phyloP scores from a whole-genome alignment of 2,888 invertebrate genomes.

The Onchidella celtica region DNA sequence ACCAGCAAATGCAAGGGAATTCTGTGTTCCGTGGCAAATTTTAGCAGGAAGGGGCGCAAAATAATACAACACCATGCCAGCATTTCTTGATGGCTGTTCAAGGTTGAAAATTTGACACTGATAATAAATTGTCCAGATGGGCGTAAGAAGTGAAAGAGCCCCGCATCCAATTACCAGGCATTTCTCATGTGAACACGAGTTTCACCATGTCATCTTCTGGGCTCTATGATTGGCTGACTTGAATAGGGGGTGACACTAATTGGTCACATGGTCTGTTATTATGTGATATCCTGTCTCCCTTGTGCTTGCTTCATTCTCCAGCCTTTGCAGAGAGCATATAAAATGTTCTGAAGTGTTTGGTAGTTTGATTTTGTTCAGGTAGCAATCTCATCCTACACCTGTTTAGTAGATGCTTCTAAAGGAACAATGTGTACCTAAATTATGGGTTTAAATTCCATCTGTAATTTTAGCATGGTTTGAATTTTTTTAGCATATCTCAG shows the following conservation, averaged over 20 bases:
- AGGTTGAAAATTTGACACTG: background rate
- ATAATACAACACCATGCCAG: no score
- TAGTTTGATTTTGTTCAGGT: conserved; percentile 13
- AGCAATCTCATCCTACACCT: no score
- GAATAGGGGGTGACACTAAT: conserved; percentile 7
- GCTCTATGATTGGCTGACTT: background rate
- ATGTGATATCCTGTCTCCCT: background rate
- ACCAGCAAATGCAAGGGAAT: no score
- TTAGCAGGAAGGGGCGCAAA: no score
- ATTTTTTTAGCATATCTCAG: no score
- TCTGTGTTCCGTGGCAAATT: no score
- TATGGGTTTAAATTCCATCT: no score
- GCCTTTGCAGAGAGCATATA: background rate
- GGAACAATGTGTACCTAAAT: no score
- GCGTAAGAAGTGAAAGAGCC: background rate
- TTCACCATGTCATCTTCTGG: background rate
- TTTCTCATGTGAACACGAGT: background rate
- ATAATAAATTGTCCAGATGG: background rate
- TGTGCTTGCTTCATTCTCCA: background rate
- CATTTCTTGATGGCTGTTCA: no score
- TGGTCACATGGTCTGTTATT: background rate
- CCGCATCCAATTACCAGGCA: background rate
- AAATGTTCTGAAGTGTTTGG: background rate
- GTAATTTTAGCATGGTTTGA: no score
- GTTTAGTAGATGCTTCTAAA: no score